phyloP scores from a whole-genome alignment of 2,113 vertebrate genomes.

The Xenopus borealis region DNA sequence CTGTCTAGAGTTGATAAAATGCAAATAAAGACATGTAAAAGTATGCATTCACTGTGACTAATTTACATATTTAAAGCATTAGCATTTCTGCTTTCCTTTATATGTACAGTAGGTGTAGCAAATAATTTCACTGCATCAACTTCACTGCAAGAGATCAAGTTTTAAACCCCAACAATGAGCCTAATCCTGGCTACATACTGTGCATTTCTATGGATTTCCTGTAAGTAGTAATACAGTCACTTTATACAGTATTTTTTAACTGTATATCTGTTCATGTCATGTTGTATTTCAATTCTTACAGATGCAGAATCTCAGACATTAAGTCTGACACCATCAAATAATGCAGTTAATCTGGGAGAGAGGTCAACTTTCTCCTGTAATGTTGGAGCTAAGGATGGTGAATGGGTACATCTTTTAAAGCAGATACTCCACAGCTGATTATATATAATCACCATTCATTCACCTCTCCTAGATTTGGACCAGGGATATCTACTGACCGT shows the following conservation, averaged over 20 bases:
- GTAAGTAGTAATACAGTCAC: not conserved
- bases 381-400: not conserved
- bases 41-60: too few species aligned
- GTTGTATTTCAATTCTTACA: not conserved
- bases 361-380: not conserved
- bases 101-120: too few species aligned
- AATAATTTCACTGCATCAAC: too few species aligned
- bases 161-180: too few species aligned
- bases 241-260: too few species aligned
- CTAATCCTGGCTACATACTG: too few species aligned
- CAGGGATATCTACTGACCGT: conserved; percentile 1
- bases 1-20: too few species aligned
- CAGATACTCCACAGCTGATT: not conserved
- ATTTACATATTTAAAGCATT: too few species aligned
- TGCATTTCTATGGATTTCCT: not conserved
- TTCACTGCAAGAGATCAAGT: too few species aligned
- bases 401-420: not conserved
- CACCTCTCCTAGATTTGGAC: conserved; percentile 14
- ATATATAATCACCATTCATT: not conserved
- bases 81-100: too few species aligned
- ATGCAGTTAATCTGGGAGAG: not conserved
- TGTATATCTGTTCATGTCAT: too few species aligned
- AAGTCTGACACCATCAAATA: not conserved
- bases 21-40: too few species aligned
- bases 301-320: not conserved